Conservation (phyloP, 2,888 invertebrate genomes). For the Rambutsinella grinnellia region DNA sequence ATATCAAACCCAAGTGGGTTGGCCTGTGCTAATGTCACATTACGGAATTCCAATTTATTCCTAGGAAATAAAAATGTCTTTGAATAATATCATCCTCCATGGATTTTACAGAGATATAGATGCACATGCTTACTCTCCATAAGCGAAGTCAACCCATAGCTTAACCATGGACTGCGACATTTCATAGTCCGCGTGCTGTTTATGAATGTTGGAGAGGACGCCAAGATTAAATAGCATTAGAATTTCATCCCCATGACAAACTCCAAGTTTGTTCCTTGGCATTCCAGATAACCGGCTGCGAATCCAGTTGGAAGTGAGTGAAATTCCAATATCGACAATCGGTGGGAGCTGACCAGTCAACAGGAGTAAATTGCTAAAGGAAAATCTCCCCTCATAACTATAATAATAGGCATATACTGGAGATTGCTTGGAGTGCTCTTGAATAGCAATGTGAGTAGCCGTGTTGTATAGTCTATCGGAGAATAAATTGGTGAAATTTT, state of each 20-base stretch:
- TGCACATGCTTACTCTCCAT: constrained; percentile 45
- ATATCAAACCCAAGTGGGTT: constrained; percentile 31
- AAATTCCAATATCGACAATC: constrained; percentile 44
- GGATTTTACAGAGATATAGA: no score
- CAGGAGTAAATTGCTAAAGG: constrained; percentile 44
- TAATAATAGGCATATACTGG: constrained; percentile 57
- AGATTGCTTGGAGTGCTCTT: constrained; percentile 42
- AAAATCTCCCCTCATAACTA: constrained; percentile 53
- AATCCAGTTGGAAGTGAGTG: constrained; percentile 44
- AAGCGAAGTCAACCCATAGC: constrained; percentile 52
- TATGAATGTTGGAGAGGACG: constrained; percentile 67
- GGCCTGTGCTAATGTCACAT: constrained; percentile 28
- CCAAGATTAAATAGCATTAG: constrained; percentile 71
- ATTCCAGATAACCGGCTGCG: constrained; percentile 23
- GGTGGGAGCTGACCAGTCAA: constrained; percentile 47
- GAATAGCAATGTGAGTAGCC: constrained; percentile 50
- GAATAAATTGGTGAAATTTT: constrained; percentile 57
- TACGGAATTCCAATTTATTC: constrained; percentile 23
- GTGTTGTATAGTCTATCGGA: constrained; percentile 59
- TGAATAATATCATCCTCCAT: no score
- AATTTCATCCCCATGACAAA: constrained; percentile 73
- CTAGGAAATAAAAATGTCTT: constrained; percentile 11
- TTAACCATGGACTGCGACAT: constrained; percentile 48
- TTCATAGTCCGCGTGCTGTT: constrained; percentile 38
- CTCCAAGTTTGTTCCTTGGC: constrained; percentile 66